Evolutionary conservation across 2,888 invertebrate species (phyloP), one percentile per base, ranked within the genome.

Genomic region (Hanleya hanleyi): DNA sequence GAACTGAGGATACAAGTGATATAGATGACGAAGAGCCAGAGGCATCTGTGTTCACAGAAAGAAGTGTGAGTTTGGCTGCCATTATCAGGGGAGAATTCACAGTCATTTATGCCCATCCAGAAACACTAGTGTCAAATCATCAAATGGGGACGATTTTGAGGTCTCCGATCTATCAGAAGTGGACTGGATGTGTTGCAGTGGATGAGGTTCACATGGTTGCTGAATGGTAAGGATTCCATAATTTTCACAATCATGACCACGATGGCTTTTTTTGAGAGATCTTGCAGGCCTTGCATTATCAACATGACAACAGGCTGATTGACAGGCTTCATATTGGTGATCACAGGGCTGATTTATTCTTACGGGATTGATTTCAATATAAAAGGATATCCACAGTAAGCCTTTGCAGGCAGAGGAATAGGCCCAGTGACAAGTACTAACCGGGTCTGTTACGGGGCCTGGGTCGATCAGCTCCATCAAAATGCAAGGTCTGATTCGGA

Each of bases 151-250:
- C 22, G 32, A n/a, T 66, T 1, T 62, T 74, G n/a, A 12, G 57
- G 33, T 65, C 41, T 32, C n/a, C 37, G 12, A 15, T 7, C 32
- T 74, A 65, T 61, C 47, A 49, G 26, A 50, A 26, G 9, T n/a
- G 38, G 26, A 68, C 71, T 4, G 33, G 61, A 4, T 12, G 18
- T 15, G 50, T 74, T n/a, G 68, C 49, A n/a, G 51, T 74, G 3
- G 74, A 74, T 71, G 74, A 74, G 47, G 71, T 49, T 15, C 74
- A 71, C 47, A 47, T 49, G 41, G 71, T 70, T 15, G 71, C 69
- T 7, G 50, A 68, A 37, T 74, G 71, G 66, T 66, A 38, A 5
- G 22, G 37, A 26, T 66, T 12, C 33, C 7, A 12, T 29, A 35
- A 32, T 15, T 18, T 51, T 32, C 15, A 62, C 29, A 29, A 5